These are phyloP conservation scores for Neoitamus cyanurus DNA, from an alignment of 2,888 invertebrate species.

Conservation along the genomic window DNA sequence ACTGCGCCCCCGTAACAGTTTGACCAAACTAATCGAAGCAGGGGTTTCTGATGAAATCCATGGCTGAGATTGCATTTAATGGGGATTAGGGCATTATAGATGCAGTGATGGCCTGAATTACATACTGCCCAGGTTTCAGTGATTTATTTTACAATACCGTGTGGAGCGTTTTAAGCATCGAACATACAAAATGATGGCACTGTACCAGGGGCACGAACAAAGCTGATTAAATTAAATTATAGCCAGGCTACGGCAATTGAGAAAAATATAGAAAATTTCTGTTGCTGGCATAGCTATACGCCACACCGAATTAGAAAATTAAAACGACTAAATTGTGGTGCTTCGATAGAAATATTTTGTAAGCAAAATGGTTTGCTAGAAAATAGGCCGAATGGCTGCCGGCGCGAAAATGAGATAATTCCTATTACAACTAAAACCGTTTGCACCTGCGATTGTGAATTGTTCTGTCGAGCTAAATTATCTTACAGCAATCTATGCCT, in stretches of 20 bases:
- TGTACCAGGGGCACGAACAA: not conserved
- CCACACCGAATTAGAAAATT: not conserved
- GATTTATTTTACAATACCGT: not conserved
- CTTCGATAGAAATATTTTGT: not conserved
- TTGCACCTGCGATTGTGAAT: not conserved
- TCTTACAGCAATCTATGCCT: no score
- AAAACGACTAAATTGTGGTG: not conserved
- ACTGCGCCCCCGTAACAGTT: not conserved
- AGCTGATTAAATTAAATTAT: not conserved
- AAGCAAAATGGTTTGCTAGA: not conserved
- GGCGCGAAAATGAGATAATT: not conserved
- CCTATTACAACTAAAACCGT: not conserved
- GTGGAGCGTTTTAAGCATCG: not conserved
- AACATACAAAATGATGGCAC: not conserved
- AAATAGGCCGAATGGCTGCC: not conserved
- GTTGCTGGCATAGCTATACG: not conserved
- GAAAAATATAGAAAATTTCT: not conserved
- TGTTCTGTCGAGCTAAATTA: not conserved
- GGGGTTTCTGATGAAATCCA: constrained; percentile 7
- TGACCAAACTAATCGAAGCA: not conserved
- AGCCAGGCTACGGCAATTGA: not conserved
- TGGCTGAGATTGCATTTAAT: not conserved
- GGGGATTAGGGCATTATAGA: constrained; percentile 12
- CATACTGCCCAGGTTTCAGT: not conserved
- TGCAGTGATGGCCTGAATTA: constrained; percentile 7